Conservation (phyloP, 2,113 vertebrate species). For the Brachyhypopomus occidentalis region DNA sequence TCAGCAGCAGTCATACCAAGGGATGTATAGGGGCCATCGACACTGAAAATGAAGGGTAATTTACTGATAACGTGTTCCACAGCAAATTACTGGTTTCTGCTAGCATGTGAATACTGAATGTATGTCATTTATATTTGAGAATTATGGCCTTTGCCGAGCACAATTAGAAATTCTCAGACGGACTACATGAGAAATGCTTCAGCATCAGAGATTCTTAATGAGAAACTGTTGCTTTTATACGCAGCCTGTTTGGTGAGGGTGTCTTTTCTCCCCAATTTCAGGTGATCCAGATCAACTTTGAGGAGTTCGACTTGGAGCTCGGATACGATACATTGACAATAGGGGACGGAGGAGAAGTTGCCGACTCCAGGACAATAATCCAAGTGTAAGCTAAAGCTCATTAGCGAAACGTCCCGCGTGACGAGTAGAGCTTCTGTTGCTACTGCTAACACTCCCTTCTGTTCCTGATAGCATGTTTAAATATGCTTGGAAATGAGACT, state of each 20-base stretch:
- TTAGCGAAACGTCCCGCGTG: not conserved
- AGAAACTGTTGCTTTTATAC: not conserved
- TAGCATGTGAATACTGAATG: constrained; percentile 15
- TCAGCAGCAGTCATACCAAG: not conserved
- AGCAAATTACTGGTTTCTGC: constrained; percentile 3
- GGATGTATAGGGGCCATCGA: not conserved
- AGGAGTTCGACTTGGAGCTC: constrained; percentile 97
- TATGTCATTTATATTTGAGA: constrained; percentile 30
- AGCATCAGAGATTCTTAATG: not conserved
- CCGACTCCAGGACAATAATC: constrained; percentile 92
- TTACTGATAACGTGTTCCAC: constrained; percentile 20
- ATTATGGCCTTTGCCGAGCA: not conserved
- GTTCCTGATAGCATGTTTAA: not conserved
- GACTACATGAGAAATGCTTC: no score
- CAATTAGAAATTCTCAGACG: not conserved
- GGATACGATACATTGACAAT: constrained; percentile 96
- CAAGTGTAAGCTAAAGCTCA: constrained; percentile 87
- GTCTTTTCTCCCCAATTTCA: constrained; percentile 58
- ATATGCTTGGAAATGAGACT: not conserved
- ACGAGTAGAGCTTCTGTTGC: not conserved
- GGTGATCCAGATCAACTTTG: constrained; percentile 99
- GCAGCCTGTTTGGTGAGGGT: not conserved
- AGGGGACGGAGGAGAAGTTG: constrained; percentile 94
- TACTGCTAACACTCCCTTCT: not conserved
- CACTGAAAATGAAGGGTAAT: constrained; percentile 2